Base-by-base conservation (phyloP, 2,113 vertebrate genomes). In the Mola mola region DNA sequence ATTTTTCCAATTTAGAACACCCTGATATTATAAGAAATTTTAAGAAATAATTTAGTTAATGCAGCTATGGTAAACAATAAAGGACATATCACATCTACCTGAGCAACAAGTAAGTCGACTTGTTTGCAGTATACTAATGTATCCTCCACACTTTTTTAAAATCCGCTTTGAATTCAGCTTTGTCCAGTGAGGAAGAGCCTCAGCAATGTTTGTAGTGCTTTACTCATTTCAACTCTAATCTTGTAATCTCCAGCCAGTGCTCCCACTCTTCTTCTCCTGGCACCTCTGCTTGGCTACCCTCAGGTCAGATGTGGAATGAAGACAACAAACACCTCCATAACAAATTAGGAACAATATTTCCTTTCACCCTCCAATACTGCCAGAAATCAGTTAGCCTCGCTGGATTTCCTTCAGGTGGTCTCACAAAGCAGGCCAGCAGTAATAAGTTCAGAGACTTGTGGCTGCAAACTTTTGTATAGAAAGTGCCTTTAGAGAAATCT, bases 391-490 rank as follows among this genome's bases (percentile, higher is more conserved):
- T 58, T 38, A n/a, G 21, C 20, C 36, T 33, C 8, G 6, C 42
- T 55, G 42, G 50, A 59, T 48, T 51, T 16, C 34, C 50, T 61
- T 58, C 25, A 33, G 46, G 48, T 57, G 33, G 26, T 67, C 42
- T 61, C 25, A 29, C 26, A 36, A 25, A 66, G 48, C 40, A 62
- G 15, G 31, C 25, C 24, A 38, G 48, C 53, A 26, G 37, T 65
- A 40, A 22, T 47, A 26, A 41, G 21, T 68, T 60, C 16, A n/a
- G 13, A 52, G 41, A 34, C n/a, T n/a, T n/a, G n/a, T n/a, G n/a
- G n/a, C n/a, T n/a, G n/a, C n/a, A n/a, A n/a, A n/a, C n/a, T n/a
- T n/a, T n/a, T n/a, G n/a, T n/a, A n/a, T n/a, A n/a, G n/a, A n/a
- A n/a, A n/a, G n/a, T n/a, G n/a, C n/a, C n/a, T n/a, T n/a, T n/a